Conservation (phyloP, 2,797 vertebrate species). For the Notolepis coatsorum region DNA sequence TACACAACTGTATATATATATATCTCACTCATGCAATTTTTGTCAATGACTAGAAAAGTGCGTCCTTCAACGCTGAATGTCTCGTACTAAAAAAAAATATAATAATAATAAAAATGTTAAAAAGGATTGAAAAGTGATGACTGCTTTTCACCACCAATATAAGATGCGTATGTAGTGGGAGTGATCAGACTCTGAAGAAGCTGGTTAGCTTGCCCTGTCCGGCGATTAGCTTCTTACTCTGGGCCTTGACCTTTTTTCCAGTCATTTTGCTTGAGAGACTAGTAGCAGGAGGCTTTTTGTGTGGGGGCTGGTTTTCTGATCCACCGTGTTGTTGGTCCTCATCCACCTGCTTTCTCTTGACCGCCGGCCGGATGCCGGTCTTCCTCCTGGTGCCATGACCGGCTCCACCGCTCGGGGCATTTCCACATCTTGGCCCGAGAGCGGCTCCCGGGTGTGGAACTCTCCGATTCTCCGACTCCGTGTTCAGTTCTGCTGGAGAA, state of each 20-base stretch:
- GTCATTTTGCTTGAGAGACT: conserved; percentile 53
- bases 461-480: conserved; percentile 35
- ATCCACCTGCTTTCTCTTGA: conserved; percentile 88
- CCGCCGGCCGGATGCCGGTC: conserved; percentile 69
- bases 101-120: no score
- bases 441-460: conserved; percentile 58
- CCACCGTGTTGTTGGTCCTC: conserved; percentile 70
- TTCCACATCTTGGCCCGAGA: conserved; percentile 79
- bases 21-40: neutral
- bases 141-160: neutral
- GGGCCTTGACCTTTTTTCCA: conserved; percentile 73
- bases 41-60: no score
- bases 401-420: conserved; percentile 71
- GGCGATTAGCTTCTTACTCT: conserved; percentile 84
- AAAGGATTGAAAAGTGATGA: no score
- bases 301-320: conserved; percentile 81
- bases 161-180: neutral
- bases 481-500: conserved; percentile 53
- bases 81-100: no score
- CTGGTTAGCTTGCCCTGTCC: conserved; percentile 92
- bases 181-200: conserved; percentile 88
- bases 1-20: neutral
- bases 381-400: conserved; percentile 62
- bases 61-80: no score
- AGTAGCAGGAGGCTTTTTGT: conserved; percentile 77